These are phyloP conservation scores for Crocodylus rhombifer DNA, from an alignment of 2,797 vertebrate species.

Conservation along the genomic window DNA sequence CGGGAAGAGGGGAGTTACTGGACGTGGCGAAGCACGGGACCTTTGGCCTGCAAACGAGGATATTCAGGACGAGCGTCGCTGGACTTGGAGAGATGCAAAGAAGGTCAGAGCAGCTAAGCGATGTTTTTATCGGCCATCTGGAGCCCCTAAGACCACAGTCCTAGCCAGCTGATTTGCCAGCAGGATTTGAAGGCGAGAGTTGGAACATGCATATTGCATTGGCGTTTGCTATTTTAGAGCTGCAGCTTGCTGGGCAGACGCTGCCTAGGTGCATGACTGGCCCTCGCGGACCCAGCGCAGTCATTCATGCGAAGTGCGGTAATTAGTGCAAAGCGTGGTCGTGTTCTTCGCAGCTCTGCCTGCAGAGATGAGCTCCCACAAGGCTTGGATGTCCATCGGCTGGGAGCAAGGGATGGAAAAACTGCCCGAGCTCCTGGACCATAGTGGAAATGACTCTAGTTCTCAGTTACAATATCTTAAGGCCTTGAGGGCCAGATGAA, in stretches of 20 bases:
- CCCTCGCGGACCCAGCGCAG: background rate
- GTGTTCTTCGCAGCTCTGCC: background rate
- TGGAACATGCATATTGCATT: rapidly evolving
- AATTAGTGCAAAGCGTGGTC: background rate
- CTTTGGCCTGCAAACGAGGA: background rate
- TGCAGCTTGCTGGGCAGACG: background rate
- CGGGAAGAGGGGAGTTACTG: constrained; percentile 21
- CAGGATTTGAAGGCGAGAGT: background rate
- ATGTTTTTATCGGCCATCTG: background rate
- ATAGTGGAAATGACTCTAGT: background rate
- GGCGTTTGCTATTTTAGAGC: background rate
- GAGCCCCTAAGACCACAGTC: rapidly evolving
- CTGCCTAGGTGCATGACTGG: background rate
- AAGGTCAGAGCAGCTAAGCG: background rate
- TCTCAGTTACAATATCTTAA: background rate
- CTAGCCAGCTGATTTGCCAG: background rate
- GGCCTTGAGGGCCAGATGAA: background rate
- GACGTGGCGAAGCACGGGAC: background rate
- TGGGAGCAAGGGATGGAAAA: background rate
- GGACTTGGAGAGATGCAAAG: background rate
- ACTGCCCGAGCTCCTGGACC: background rate
- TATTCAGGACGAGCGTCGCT: background rate
- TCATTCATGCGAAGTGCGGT: background rate
- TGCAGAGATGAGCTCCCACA: background rate
- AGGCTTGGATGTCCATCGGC: background rate